Base-by-base conservation (phyloP, 2,888 invertebrate species). In the Drosophila anomalata region DNA sequence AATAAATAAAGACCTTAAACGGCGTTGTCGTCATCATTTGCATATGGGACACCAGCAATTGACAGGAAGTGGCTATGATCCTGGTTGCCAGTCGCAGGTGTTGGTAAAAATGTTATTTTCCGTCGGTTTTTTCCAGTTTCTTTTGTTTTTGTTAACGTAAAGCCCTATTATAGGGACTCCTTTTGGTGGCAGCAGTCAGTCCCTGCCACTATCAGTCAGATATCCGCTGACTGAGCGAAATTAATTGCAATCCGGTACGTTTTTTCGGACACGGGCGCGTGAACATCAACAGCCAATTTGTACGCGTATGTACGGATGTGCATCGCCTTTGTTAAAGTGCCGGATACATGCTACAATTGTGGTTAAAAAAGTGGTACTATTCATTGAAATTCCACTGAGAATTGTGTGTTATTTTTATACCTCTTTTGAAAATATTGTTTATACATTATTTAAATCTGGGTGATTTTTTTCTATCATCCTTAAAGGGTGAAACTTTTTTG, bases 231-330 rank as follows among this genome's bases (percentile, higher is more conserved):
- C 84, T 79, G 80, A 69, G 83, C 78, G 73, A 80, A 87, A 85
- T 87, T 85, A 85, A 87, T 85, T 85, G 84, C 84, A 85, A 83
- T 83, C 87, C 80, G 84, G 77, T 83, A 83, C 86, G 86, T 65
- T 87, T 75, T 75, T 77, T 68, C 83, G 70, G 76, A 47, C 67
- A 76, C 76, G 68, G 59, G 66, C 80, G 73, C 79, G 55, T 59
- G 65, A 76, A 63, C 78, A 75, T 66, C 76, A 78, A 60, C 79
- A 75, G 79, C 69, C 77, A 79, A 79, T 79, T 75, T 62, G 60
- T 59, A 42, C 50, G 60, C 53, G 42, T 39, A n/a, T 46, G 20
- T 52, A 12, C 41, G 26, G 44, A 33, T 55, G 33, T 22, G 56
- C 46, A 41, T 20, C 22, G 56, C 17, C 65, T 53, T 61, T 62